These are phyloP conservation scores for Ptychadena robeensis DNA, from an alignment of 2,797 vertebrate genomes.

Conservation along the genomic window DNA sequence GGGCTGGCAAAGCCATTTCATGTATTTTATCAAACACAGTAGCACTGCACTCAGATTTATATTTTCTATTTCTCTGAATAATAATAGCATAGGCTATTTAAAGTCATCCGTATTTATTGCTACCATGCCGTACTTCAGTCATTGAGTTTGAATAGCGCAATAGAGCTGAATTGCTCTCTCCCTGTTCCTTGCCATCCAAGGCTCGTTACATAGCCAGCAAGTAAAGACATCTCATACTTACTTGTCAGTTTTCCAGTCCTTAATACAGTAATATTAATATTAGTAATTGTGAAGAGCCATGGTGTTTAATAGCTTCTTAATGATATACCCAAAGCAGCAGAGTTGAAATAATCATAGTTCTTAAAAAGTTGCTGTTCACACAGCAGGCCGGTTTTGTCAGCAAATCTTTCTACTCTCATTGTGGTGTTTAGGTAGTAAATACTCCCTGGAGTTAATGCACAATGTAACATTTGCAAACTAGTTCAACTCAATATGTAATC, in stretches of 20 bases:
- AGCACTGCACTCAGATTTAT: background rate
- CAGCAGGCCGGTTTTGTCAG: conserved; percentile 65
- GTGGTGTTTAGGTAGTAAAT: conserved; percentile 68
- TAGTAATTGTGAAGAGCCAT: conserved; percentile 64
- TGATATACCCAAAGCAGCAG: conserved; percentile 65
- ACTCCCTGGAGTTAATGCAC: conserved; percentile 67
- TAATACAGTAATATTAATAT: conserved; percentile 61
- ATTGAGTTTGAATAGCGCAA: conserved; percentile 18
- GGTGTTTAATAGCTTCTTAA: conserved; percentile 64
- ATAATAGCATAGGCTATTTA: conserved; percentile 36
- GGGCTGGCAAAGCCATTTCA: background rate
- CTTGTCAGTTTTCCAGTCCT: conserved; percentile 46
- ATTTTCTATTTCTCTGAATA: background rate
- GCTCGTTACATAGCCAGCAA: conserved; percentile 35
- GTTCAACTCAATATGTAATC: conserved; percentile 66
- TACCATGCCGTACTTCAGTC: conserved; percentile 37
- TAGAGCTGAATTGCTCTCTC: conserved; percentile 29
- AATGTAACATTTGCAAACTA: conserved; percentile 65
- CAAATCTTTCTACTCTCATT: conserved; percentile 66
- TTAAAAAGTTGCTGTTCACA: conserved; percentile 67
- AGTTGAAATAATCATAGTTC: conserved; percentile 63
- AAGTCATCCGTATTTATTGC: conserved; percentile 28
- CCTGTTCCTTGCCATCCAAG: conserved; percentile 23
- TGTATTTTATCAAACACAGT: background rate
- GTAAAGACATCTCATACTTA: conserved; percentile 63